Conservation (phyloP, 2,113 vertebrate genomes). For the Tragulus kanchil region DNA sequence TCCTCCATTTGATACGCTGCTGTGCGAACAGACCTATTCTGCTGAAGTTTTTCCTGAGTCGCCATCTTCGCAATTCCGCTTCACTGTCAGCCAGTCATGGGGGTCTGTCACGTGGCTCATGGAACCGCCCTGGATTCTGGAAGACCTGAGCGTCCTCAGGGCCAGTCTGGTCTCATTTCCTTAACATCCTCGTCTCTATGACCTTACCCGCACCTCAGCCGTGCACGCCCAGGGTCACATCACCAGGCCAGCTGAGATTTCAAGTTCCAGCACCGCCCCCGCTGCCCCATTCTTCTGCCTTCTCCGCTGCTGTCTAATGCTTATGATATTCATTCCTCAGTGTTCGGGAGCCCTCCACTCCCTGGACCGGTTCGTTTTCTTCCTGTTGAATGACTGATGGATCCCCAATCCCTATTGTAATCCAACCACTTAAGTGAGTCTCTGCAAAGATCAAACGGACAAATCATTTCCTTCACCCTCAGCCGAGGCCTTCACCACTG, state of each 20-base stretch:
- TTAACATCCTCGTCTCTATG: not conserved
- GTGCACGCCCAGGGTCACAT: not conserved
- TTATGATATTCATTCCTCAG: not conserved
- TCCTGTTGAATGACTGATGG: not conserved
- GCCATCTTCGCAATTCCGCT: slow-evolving; percentile 62
- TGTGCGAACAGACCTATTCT: slow-evolving; percentile 31
- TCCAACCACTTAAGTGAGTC: not conserved
- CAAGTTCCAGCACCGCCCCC: not conserved
- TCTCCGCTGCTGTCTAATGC: not conserved
- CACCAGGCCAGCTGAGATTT: not conserved
- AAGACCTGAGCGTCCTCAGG: not conserved
- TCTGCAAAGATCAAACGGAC: not conserved
- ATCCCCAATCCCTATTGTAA: not conserved
- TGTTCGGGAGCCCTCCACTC: not conserved
- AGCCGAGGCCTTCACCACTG: too few relatives aligned
- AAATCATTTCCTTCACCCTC: not conserved
- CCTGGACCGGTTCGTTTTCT: not conserved
- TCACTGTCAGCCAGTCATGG: not conserved
- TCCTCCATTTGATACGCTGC: not conserved
- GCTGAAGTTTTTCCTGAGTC: slow-evolving; percentile 20
- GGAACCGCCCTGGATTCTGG: slow-evolving; percentile 51
- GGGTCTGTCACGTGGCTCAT: not conserved
- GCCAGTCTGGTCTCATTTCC: not conserved
- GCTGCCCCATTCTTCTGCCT: too few relatives aligned
- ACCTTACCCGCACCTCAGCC: not conserved